A percentile compares a stretch with the other conserved stretches of the same genome.
Conservation (phyloP, 2,888 invertebrate species). For the Plebejus melissa region DNA sequence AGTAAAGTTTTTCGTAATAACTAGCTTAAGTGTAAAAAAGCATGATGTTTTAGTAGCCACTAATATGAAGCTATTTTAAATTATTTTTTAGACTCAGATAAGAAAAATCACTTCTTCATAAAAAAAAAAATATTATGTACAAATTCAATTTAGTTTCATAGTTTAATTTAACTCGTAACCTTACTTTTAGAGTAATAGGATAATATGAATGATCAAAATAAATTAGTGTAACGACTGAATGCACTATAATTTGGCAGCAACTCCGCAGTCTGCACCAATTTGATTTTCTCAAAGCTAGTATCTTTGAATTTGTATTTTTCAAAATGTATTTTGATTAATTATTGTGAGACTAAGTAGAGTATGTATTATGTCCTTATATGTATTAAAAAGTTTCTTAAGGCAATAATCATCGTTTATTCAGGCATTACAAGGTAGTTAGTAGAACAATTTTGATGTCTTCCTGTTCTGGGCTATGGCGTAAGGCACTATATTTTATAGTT, state of each 20-base stretch:
- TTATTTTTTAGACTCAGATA: not conserved
- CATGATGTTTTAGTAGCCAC: slow-evolving; percentile 14
- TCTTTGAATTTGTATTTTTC: not conserved
- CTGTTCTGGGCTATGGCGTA: too few relatives aligned
- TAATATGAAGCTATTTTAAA: not conserved
- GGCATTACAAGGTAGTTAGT: too few relatives aligned
- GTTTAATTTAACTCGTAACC: not conserved
- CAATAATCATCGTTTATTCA: too few relatives aligned
- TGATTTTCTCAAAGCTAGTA: not conserved
- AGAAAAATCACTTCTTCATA: not conserved
- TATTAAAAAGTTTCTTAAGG: not conserved
- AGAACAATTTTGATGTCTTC: too few relatives aligned
- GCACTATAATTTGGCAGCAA: not conserved
- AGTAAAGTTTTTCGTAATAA: slow-evolving; percentile 7
- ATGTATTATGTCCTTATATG: not conserved
- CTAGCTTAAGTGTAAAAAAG: not conserved
- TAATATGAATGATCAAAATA: not conserved
- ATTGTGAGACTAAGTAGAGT: not conserved
- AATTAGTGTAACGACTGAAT: not conserved
- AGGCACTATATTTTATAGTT: not conserved
- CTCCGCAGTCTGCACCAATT: not conserved
- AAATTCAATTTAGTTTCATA: not conserved
- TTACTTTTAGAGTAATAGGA: not conserved
- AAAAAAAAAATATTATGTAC: not conserved
- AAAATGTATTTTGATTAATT: not conserved